Evolutionary conservation across 2,888 invertebrate species (phyloP).

Genomic region (Aricia artaxerxes): DNA sequence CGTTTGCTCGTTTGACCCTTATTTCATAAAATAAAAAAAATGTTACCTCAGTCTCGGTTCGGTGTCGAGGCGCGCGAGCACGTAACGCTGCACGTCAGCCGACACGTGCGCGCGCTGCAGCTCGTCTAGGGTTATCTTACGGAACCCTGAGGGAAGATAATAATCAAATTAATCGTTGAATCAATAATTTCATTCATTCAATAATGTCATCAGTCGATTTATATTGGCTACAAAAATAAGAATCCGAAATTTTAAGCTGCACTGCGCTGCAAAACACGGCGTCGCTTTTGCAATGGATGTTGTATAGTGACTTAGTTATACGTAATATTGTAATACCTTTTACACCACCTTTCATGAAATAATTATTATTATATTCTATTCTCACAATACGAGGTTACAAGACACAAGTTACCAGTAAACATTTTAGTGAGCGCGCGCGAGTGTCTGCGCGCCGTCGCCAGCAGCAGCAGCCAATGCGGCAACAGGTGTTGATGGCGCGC

Average conservation of each 20-base stretch:
- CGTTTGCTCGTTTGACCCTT: too few species aligned
- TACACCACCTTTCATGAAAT: too few species aligned
- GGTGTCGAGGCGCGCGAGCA: slow-evolving; percentile 92
- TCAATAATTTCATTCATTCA: not conserved
- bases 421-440: slow-evolving; percentile 90
- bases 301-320: too few species aligned
- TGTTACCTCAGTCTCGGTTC: slow-evolving; percentile 87
- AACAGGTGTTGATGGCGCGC: slow-evolving; percentile 94
- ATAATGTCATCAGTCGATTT: not conserved
- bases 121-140: slow-evolving; percentile 96
- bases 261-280: too few species aligned
- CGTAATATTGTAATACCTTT: too few species aligned
- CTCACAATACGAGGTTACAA: not conserved
- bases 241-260: too few species aligned
- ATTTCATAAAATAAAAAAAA: too few species aligned
- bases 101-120: slow-evolving; percentile 93
- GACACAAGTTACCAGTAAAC: slow-evolving; percentile 81
- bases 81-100: slow-evolving; percentile 97
- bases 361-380: too few species aligned
- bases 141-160: slow-evolving; percentile 82
- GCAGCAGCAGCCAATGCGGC: slow-evolving; percentile 95
- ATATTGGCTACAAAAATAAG: not conserved
- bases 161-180: not conserved
- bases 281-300: too few species aligned
- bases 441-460: slow-evolving; percentile 93